Base-by-base conservation (phyloP, 2,797 vertebrate species). In the Ceyx erithaca region DNA sequence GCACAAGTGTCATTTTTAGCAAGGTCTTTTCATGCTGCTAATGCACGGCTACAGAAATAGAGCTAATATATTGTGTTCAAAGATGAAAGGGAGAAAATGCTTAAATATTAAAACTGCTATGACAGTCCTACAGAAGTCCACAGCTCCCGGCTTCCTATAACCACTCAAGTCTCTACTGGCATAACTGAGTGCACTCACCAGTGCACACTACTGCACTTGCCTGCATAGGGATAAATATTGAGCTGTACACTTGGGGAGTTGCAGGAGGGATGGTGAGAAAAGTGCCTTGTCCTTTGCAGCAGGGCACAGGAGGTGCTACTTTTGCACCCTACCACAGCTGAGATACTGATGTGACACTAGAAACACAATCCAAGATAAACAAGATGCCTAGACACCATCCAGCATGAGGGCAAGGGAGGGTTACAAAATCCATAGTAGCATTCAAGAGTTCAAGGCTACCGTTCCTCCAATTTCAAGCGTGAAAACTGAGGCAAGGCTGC, bases 161-260 rank as follows among this genome's bases (percentile, higher is more conserved):
- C 7, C 3, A 12, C 14, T n/a, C 12, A 85, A 78, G 30, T 18
- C 2, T 21, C 58, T 43, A 16, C 4, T 28, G 72, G 22, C 11
- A 51, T 9, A 66, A 46, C 12, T 0, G 2, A 76, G 6, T 23
- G 18, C 18, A 46, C 30, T 52, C 12, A 66, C 13, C 49, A 54
- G 3, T 15, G 7, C n/a, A 31, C 54, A n/a, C 54, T 31, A 21
- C 54, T 31, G 54, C 18, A 21, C n/a, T 31, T 46, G 20, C 49
- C 7, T 61, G 31, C 41, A n/a, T 12, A 30, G 9, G 49, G 70
- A 46, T 7, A 58, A 14, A 11, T 51, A 26, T 6, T 18, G 46
- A 46, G 21, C 9, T 52, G 7, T 10, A 55, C 12, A 18, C 9
- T 20, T 2, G 4, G 3, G 4, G 20, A 3, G 3, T 4, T 7